These are phyloP conservation scores for Menidia beryllina DNA, from an alignment of 2,113 vertebrate species.

Conservation along the genomic window DNA sequence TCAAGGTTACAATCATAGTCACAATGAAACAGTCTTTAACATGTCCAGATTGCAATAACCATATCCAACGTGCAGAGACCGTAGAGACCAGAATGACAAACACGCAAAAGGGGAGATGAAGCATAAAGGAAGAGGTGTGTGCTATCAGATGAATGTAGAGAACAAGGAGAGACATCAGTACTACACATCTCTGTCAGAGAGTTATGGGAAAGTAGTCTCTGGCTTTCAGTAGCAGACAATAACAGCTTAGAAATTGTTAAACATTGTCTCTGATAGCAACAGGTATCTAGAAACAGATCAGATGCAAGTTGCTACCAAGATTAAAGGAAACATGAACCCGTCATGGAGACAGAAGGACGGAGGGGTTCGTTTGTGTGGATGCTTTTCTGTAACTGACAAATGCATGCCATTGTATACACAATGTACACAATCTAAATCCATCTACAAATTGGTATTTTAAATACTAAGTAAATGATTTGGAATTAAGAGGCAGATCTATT, in stretches of 20 bases:
- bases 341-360: slow-evolving; percentile 3
- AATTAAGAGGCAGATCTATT: neutral
- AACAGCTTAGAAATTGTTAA: slow-evolving; percentile 76
- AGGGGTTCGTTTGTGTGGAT: neutral
- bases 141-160: slow-evolving; percentile 60
- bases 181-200: slow-evolving; percentile 65
- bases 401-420: neutral
- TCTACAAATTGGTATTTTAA: neutral
- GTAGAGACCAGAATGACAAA: slow-evolving; percentile 43
- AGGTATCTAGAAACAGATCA: slow-evolving; percentile 69
- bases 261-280: slow-evolving; percentile 71
- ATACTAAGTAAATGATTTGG: neutral
- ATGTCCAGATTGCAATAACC: slow-evolving; percentile 55
- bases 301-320: slow-evolving; percentile 52
- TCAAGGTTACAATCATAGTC: slow-evolving; percentile 15
- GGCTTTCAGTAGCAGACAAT: slow-evolving; percentile 74
- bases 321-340: slow-evolving; percentile 54
- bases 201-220: slow-evolving; percentile 80
- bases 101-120: slow-evolving; percentile 38
- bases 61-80: slow-evolving; percentile 26
- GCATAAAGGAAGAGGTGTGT: slow-evolving; percentile 39
- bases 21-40: slow-evolving; percentile 39
- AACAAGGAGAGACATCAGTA: slow-evolving; percentile 70
- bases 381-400: neutral
- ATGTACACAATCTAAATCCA: neutral